phyloP scores from a whole-genome alignment of 2,113 vertebrate species.

The Erythrolamprus reginae region DNA sequence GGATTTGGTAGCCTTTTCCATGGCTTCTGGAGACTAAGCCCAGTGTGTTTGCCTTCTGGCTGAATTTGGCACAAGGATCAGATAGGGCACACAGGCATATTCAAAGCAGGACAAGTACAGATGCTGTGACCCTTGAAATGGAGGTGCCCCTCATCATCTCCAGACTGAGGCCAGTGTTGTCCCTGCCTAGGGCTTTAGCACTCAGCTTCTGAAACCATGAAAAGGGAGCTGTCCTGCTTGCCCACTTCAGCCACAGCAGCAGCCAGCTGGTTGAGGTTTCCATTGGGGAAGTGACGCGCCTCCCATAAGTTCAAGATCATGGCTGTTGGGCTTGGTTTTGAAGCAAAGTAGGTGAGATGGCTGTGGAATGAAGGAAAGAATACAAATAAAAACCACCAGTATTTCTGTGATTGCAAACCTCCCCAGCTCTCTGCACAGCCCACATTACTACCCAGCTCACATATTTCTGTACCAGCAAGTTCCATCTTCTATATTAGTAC shows the following conservation, averaged over 20 bases:
- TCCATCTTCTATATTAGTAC: not conserved
- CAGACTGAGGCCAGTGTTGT: slow-evolving; percentile 55
- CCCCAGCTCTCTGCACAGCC: not conserved
- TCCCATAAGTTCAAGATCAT: slow-evolving; percentile 99
- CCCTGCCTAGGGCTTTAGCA: slow-evolving; percentile 69
- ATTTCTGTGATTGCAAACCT: not conserved
- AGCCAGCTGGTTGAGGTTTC: slow-evolving; percentile 96
- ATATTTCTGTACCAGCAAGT: not conserved
- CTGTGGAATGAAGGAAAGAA: slow-evolving; percentile 59
- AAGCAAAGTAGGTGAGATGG: slow-evolving; percentile 96
- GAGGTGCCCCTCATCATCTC: slow-evolving; percentile 36
- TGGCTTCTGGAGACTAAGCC: not conserved
- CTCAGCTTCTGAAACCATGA: slow-evolving; percentile 92
- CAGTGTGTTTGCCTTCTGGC: slow-evolving; percentile 13
- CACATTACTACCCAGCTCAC: not conserved
- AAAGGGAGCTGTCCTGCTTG: slow-evolving; percentile 93
- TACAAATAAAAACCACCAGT: not conserved
- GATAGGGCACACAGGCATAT: slow-evolving; percentile 19
- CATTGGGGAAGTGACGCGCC: slow-evolving; percentile 91
- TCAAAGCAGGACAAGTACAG: slow-evolving; percentile 28
- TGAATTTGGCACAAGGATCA: slow-evolving; percentile 29
- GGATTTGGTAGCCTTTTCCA: slow-evolving; percentile 1
- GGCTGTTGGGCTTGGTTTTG: slow-evolving; percentile 93
- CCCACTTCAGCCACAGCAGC: slow-evolving; percentile 93
- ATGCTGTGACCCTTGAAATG: not conserved